Conservation (phyloP, 2,888 invertebrate genomes). For the Suillia variegata region DNA sequence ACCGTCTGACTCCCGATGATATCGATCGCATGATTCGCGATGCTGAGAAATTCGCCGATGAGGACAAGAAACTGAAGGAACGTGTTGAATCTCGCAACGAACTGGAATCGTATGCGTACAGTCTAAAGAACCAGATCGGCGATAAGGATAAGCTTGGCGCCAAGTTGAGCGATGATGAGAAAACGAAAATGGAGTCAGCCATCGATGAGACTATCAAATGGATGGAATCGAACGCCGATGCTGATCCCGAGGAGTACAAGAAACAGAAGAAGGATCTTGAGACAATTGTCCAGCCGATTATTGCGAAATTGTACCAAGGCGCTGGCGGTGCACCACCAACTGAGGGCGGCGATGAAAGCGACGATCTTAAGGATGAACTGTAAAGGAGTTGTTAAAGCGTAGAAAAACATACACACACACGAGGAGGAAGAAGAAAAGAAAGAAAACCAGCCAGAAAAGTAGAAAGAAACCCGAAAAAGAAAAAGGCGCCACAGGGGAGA, state of each 20-base stretch:
- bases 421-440: background rate
- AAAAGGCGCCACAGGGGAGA: too few relatives aligned
- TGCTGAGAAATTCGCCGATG: conserved; percentile 98
- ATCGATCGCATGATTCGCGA: conserved; percentile 99
- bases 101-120: conserved; percentile 95
- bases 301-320: conserved; percentile 93
- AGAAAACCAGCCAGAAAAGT: too few relatives aligned
- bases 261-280: conserved; percentile 95
- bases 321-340: conserved; percentile 80
- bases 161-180: conserved; percentile 87
- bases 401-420: background rate
- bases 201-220: conserved; percentile 97
- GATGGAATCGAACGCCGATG: conserved; percentile 94
- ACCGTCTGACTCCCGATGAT: conserved; percentile 94
- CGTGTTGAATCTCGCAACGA: conserved; percentile 96
- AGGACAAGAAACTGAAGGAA: conserved; percentile 96
- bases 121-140: conserved; percentile 92
- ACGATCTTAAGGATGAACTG: conserved; percentile 85
- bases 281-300: conserved; percentile 95
- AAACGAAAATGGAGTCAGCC: conserved; percentile 92
- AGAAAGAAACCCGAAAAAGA: too few relatives aligned
- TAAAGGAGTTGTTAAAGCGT: too few relatives aligned
- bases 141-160: conserved; percentile 98
- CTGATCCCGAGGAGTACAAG: conserved; percentile 89
- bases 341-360: conserved; percentile 70